A percentile compares a stretch with the other conserved stretches of the same genome.
These are phyloP conservation scores for Peromyscus attwateri DNA, from an alignment of 2,797 vertebrate genomes.

Conservation along the genomic window DNA sequence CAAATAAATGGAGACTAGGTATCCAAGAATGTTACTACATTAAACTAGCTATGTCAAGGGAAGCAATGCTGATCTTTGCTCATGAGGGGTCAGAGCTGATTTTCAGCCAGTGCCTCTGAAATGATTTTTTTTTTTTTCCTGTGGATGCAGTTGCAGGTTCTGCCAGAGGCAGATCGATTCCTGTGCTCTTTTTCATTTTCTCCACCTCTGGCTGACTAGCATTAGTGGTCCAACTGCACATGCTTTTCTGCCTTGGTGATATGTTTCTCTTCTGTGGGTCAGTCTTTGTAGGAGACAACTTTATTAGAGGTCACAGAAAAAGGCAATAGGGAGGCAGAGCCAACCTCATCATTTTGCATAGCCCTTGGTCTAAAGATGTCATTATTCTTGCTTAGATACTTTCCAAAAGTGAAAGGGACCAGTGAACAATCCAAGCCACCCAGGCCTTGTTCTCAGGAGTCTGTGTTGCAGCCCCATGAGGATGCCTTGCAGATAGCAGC, in stretches of 20 bases:
- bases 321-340: slow-evolving; percentile 46
- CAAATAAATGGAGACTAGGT: not conserved
- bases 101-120: slow-evolving; percentile 19
- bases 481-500: slow-evolving; percentile 67
- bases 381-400: slow-evolving; percentile 12
- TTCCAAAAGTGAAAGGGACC: slow-evolving; percentile 67
- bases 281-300: slow-evolving; percentile 42
- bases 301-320: slow-evolving; percentile 59
- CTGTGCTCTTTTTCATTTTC: slow-evolving; percentile 34
- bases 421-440: not conserved
- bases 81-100: slow-evolving; percentile 59
- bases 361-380: not conserved
- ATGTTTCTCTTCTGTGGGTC: not conserved
- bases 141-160: slow-evolving; percentile 3
- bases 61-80: not conserved
- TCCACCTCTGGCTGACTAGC: not conserved
- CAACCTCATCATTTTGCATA: slow-evolving; percentile 4
- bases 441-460: not conserved
- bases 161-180: slow-evolving; percentile 54
- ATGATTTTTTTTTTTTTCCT: slow-evolving; percentile 49
- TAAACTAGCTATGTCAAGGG: not conserved
- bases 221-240: not conserved
- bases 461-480: not conserved
- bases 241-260: not conserved
- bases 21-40: not conserved